Evolutionary conservation across 2,888 invertebrate species (phyloP), one percentile per base, ranked within the genome.

Genomic region (Stenolophus ochropezus): DNA sequence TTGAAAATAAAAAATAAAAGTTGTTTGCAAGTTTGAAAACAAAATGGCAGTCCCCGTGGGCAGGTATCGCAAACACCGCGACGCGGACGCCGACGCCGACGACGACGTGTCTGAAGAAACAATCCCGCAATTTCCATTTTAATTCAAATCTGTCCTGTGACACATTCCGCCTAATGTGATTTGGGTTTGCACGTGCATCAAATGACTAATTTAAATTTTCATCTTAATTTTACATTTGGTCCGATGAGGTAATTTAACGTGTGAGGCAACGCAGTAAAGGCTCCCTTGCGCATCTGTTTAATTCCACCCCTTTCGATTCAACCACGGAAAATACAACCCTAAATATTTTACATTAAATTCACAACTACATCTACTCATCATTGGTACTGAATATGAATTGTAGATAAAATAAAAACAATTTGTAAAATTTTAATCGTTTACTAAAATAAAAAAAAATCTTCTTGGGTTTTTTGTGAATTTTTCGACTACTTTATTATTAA

Each of bases 181-280:
- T 76, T 76, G 58, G 42, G 53, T 33, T 20, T 11, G 27, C 58
- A 56, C 56, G 76, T 76, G 76, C 33, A 61, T 58, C 77, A 61
- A 77, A 77, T 77, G 61, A 61, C 77, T 61, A 77, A 77, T 77
- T 77, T 61, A 77, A 77, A 77, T 77, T 77, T 77, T 61, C 77
- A 77, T 61, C 77, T 58, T 47, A 77, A 77, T 77, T 77, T 77
- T 77, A 61, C 77, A 61, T 61, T 77, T 77, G 33, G 61, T 18
- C 77, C 77, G 21, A 77, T 47, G 25, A 61, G 18, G 47, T 77
- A 77, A 73, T 73, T 73, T 73, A 49, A 73, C 61, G 42, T 16
- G 76, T 33, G 56, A n/a, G 25, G 27, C 21, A 33, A 27, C 56
- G 23, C 51, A 74, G 56, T 53, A 56, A 56, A 76, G 76, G 53